A percentile compares a stretch with the other conserved stretches of the same genome.
These are phyloP conservation scores for Taeniopygia guttata DNA, from an alignment of 2,797 vertebrate species.

Conservation along the genomic window DNA sequence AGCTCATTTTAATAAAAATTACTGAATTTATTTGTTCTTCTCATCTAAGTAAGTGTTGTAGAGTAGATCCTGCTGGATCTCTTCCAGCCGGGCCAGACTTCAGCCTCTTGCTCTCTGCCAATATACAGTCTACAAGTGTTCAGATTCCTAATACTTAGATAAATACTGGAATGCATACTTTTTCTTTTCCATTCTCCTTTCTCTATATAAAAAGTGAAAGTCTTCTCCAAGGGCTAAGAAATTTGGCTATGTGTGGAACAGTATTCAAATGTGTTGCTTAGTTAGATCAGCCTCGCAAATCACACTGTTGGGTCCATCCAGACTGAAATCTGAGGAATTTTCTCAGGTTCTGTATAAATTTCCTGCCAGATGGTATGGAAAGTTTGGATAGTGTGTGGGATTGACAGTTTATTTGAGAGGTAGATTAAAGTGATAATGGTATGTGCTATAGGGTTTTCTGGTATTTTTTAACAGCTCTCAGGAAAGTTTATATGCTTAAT, in stretches of 20 bases:
- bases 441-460: slow-evolving; percentile 8
- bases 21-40: neutral
- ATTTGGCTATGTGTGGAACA: neutral
- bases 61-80: neutral
- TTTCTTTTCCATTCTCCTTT: neutral
- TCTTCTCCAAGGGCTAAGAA: neutral
- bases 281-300: neutral
- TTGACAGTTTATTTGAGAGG: slow-evolving; percentile 31
- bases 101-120: neutral
- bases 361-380: slow-evolving; percentile 29
- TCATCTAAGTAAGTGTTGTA: neutral
- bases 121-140: neutral
- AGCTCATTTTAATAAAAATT: neutral
- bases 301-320: neutral
- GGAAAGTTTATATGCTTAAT: neutral
- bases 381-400: slow-evolving; percentile 11
- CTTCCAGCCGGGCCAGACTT: neutral
- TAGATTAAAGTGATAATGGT: neutral
- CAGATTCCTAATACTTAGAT: neutral
- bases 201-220: neutral
- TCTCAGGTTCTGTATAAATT: slow-evolving; percentile 11
- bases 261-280: neutral
- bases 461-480: neutral
- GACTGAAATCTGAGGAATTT: slow-evolving; percentile 32
- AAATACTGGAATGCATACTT: neutral